Percentiles rank a stretch among this genome's conserved stretches.
These are phyloP conservation scores for Percina caprodes DNA, from an alignment of 2,113 vertebrate species.

Conservation along the genomic window DNA sequence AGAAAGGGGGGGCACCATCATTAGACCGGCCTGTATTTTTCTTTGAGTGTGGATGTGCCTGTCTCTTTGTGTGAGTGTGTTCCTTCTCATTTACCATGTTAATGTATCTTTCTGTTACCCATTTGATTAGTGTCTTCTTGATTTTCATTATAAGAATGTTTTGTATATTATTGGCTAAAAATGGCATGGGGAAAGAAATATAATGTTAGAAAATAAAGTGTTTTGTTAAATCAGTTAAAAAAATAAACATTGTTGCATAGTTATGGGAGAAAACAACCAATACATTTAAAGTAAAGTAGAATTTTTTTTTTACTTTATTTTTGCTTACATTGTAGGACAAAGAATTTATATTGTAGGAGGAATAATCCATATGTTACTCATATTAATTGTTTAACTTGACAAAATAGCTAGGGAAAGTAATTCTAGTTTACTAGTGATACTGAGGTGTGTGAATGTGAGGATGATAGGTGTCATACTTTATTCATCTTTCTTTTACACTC, in stretches of 20 bases:
- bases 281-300: neutral
- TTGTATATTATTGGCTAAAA: conserved; percentile 22
- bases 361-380: neutral
- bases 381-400: neutral
- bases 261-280: conserved; percentile 2
- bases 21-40: conserved; percentile 76
- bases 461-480: conserved; percentile 64
- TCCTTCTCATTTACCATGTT: conserved; percentile 71
- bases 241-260: neutral
- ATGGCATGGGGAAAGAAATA: conserved; percentile 10
- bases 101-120: conserved; percentile 66
- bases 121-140: conserved; percentile 53
- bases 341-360: neutral
- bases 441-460: conserved; percentile 37
- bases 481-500: conserved; percentile 78
- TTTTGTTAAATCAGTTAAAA: neutral
- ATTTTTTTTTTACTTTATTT: neutral
- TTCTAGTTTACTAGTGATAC: neutral
- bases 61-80: conserved; percentile 56
- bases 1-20: conserved; percentile 79
- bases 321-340: neutral
- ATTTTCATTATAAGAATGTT: conserved; percentile 51
- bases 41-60: conserved; percentile 60
- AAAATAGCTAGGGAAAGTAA: neutral
- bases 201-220: neutral